Conservation (phyloP, 2,888 invertebrate species). For the Andrena fulva region DNA sequence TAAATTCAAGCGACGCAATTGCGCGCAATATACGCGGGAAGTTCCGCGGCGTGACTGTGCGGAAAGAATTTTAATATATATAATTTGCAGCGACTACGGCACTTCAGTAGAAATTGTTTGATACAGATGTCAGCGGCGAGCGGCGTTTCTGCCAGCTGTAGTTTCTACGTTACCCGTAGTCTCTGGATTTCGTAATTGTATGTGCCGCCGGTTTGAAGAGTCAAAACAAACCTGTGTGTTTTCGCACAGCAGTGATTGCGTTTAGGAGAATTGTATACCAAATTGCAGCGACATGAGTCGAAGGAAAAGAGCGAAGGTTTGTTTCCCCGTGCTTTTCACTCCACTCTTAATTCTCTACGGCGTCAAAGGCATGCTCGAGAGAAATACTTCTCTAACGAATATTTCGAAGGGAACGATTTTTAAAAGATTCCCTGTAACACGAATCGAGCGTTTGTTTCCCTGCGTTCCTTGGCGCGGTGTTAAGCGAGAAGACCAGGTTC, state of each 20-base stretch:
- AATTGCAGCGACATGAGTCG: constrained; percentile 85
- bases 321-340: neutral
- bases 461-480: neutral
- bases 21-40: neutral
- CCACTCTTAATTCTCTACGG: neutral
- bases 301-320: constrained; percentile 87
- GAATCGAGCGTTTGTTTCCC: neutral
- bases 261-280: constrained; percentile 24
- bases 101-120: constrained; percentile 15
- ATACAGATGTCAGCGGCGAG: constrained; percentile 27
- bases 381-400: neutral
- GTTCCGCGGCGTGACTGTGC: neutral
- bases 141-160: neutral
- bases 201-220: constrained; percentile 76
- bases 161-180: constrained; percentile 36
- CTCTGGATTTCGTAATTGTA: constrained; percentile 45
- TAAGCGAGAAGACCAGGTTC: neutral
- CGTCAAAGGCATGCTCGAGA: neutral
- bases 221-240: constrained; percentile 75
- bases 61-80: neutral
- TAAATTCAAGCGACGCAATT: neutral
- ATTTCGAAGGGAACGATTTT: neutral
- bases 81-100: neutral
- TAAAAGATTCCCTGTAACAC: neutral
- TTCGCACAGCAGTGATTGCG: constrained; percentile 25